Conservation (phyloP, 2,888 invertebrate species). For the Trissolcus japonicus region DNA sequence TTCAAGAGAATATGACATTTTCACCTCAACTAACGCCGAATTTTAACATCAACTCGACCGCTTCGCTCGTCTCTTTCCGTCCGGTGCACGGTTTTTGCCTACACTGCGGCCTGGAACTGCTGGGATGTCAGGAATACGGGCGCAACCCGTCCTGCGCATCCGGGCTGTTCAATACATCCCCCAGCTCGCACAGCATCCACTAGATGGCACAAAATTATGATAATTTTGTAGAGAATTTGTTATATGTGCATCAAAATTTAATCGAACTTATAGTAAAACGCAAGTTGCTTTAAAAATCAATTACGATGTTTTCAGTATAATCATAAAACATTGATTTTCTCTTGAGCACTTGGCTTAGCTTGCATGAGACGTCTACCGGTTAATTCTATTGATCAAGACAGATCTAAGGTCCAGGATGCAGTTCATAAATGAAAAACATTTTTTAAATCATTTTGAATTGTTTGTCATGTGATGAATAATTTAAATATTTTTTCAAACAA, state of each 20-base stretch:
- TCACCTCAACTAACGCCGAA: constrained; percentile 20
- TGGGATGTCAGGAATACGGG: constrained; percentile 70
- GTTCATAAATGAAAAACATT: constrained; percentile 33
- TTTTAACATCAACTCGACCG: constrained; percentile 20
- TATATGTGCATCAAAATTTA: constrained; percentile 42
- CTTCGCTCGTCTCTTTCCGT: constrained; percentile 59
- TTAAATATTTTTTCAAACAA: background rate
- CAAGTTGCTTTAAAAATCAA: background rate
- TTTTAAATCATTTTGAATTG: constrained; percentile 29
- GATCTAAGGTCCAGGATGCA: constrained; percentile 27
- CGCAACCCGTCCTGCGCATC: constrained; percentile 75
- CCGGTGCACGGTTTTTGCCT: constrained; percentile 70
- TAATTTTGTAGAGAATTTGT: constrained; percentile 49
- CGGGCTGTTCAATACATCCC: constrained; percentile 75
- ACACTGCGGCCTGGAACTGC: constrained; percentile 71
- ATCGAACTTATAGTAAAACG: constrained; percentile 14
- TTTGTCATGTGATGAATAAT: constrained; percentile 12
- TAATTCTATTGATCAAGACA: constrained; percentile 46
- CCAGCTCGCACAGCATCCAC: constrained; percentile 72
- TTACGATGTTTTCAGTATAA: background rate
- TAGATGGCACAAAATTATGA: constrained; percentile 70
- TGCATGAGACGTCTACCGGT: constrained; percentile 3
- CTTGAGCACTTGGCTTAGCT: background rate
- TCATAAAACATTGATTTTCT: constrained; percentile 19
- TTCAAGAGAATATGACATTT: constrained; percentile 22